These are phyloP conservation scores for Willowsia nigromaculata DNA, from an alignment of 2,888 invertebrate species.

Conservation along the genomic window DNA sequence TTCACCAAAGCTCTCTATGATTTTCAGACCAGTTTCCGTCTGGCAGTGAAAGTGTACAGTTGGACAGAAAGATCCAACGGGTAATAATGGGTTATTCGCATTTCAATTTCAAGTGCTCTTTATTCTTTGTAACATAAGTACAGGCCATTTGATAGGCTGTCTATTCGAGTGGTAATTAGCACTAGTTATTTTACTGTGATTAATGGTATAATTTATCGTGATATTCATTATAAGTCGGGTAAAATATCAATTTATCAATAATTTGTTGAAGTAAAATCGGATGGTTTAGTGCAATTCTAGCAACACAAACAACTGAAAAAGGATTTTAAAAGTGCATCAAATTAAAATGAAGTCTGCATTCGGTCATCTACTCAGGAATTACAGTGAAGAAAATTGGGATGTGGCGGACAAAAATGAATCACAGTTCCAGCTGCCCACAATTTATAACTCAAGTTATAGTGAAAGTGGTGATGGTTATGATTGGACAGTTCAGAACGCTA, in stretches of 20 bases:
- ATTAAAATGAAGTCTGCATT: conserved; percentile 15
- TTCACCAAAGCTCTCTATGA: not conserved
- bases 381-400: conserved; percentile 36
- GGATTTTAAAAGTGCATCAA: not conserved
- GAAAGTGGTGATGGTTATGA: not conserved
- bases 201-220: too few species aligned
- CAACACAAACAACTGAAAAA: too few species aligned
- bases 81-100: not conserved
- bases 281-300: not conserved
- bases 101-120: not conserved
- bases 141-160: not conserved
- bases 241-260: too few species aligned
- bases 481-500: not conserved
- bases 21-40: conserved; percentile 18
- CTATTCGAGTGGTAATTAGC: too few species aligned
- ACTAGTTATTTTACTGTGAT: too few species aligned
- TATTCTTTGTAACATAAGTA: not conserved
- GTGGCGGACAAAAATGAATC: not conserved
- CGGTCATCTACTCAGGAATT: not conserved
- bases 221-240: too few species aligned
- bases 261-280: not conserved
- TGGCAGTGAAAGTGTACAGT: conserved; percentile 48
- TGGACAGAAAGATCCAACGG: not conserved
- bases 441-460: not conserved
- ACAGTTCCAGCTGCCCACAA: not conserved